A percentile compares a stretch with the other conserved stretches of the same genome.
These are phyloP conservation scores for Pseudococcus viburni DNA, from an alignment of 2,888 invertebrate genomes.

Conservation along the genomic window DNA sequence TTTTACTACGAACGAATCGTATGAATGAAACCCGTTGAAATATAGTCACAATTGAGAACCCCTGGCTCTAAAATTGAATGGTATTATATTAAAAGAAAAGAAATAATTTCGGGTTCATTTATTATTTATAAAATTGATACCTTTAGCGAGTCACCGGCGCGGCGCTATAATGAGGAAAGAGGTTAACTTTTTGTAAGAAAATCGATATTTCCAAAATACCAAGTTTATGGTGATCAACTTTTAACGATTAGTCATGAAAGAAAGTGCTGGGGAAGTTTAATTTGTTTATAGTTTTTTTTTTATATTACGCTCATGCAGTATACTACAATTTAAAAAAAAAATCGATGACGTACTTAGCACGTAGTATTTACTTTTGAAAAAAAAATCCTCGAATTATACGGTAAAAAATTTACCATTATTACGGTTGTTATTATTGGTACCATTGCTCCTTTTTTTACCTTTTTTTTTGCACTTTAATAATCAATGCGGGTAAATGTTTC, in stretches of 20 bases:
- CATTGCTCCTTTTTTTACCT: neutral
- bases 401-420: neutral
- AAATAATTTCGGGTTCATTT: constrained; percentile 42
- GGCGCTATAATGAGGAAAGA: constrained; percentile 27
- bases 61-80: neutral
- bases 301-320: neutral
- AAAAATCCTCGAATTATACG: neutral
- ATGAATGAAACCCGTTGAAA: too few species aligned
- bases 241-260: neutral
- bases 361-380: neutral
- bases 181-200: constrained; percentile 30
- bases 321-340: neutral
- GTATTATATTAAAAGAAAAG: constrained; percentile 45
- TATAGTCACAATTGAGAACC: neutral
- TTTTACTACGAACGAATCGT: too few species aligned
- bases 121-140: constrained; percentile 52
- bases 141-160: constrained; percentile 19
- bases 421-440: neutral
- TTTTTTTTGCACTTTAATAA: neutral
- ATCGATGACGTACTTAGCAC: neutral
- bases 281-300: neutral
- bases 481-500: neutral
- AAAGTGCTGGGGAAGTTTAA: neutral
- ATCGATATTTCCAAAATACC: neutral
- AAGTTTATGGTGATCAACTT: constrained; percentile 1